Evolutionary conservation across 1,140 invertebrate genomes (phyloP).

Genomic region (Drusus annulatus): DNA sequence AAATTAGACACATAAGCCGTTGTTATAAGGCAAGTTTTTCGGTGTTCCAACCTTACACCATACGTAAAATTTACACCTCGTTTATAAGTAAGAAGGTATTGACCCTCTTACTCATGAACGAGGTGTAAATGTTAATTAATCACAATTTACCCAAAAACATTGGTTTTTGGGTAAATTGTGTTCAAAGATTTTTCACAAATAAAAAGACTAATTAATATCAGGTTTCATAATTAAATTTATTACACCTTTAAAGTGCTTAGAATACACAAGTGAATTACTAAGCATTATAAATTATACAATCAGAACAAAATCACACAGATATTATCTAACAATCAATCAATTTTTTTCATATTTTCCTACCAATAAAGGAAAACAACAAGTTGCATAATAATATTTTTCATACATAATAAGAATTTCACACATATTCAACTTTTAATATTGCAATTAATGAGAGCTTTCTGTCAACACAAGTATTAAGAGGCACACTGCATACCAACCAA

Average conservation of each 20-base stretch:
- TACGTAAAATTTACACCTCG: no score
- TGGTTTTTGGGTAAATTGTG: no score
- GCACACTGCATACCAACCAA: slow-evolving; percentile 25
- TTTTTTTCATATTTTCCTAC: slow-evolving; percentile 13
- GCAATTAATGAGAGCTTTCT: slow-evolving; percentile 24
- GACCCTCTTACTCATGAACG: no score
- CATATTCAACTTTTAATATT: slow-evolving; percentile 20
- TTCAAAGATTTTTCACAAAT: background rate
- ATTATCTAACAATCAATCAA: slow-evolving; percentile 31
- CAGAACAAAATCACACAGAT: slow-evolving; percentile 46
- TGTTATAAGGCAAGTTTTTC: no score
- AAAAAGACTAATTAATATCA: slow-evolving; percentile 27
- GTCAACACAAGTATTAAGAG: slow-evolving; percentile 40
- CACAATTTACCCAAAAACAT: no score
- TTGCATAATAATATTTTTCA: slow-evolving; percentile 10
- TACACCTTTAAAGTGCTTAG: slow-evolving; percentile 43
- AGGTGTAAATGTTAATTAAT: no score
- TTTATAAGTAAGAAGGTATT: no score
- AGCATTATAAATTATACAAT: slow-evolving; percentile 46
- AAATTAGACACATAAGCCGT: no score
- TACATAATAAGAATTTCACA: background rate
- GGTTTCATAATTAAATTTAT: slow-evolving; percentile 42
- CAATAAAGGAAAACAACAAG: slow-evolving; percentile 22
- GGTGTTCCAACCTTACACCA: no score
- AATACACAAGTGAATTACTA: slow-evolving; percentile 46